Evolutionary conservation across 2,113 vertebrate genomes (phyloP).

Genomic region (Hippocampus abdominalis): DNA sequence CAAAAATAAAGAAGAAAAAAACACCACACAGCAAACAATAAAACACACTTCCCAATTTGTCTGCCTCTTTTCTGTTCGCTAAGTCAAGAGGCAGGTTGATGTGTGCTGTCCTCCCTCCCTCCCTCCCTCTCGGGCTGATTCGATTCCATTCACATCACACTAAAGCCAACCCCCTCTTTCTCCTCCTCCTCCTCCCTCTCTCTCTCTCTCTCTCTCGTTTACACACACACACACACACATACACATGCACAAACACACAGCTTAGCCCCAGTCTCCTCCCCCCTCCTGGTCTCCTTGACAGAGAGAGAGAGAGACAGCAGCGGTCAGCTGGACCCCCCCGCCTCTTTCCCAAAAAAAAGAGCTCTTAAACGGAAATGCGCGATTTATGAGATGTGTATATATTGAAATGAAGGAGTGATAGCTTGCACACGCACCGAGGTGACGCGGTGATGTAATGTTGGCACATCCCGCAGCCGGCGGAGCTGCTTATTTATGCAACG

Average conservation of each 20-base stretch:
- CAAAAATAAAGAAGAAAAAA: slow-evolving; percentile 44
- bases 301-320: slow-evolving; percentile 55
- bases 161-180: slow-evolving; percentile 69
- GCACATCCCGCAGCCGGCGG: not conserved
- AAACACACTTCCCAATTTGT: slow-evolving; percentile 43
- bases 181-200: slow-evolving; percentile 3
- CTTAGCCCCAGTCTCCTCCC: slow-evolving; percentile 35
- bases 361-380: not conserved
- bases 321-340: slow-evolving; percentile 27
- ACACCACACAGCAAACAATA: not conserved
- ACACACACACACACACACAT: slow-evolving; percentile 17
- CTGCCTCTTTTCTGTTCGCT: slow-evolving; percentile 52
- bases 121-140: slow-evolving; percentile 55
- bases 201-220: slow-evolving; percentile 13
- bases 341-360: not conserved
- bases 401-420: not conserved
- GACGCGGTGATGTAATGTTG: slow-evolving; percentile 25
- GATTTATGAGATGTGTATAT: not conserved
- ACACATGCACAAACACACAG: slow-evolving; percentile 17
- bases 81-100: slow-evolving; percentile 75
- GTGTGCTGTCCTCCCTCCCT: slow-evolving; percentile 60
- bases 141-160: slow-evolving; percentile 75
- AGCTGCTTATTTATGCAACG: not conserved
- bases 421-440: not conserved
- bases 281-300: slow-evolving; percentile 51